Evolutionary conservation across 2,797 vertebrate genomes (phyloP), one percentile per base, ranked within the genome.

Genomic region (Coilia nasus): DNA sequence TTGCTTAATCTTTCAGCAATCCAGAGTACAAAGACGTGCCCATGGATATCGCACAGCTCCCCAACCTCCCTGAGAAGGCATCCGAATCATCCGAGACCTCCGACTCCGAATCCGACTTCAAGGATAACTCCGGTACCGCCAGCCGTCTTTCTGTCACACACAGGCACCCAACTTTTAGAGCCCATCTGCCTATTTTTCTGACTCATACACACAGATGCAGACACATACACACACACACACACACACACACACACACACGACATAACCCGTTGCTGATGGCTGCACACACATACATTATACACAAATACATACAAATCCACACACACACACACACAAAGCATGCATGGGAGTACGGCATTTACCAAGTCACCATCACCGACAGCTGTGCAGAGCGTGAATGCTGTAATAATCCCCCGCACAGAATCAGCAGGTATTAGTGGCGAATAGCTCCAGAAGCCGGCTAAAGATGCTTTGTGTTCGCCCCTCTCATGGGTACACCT

Each of bases 31-130:
- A 99, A 93, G 98, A 99, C 94, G 97, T 95, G 0, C 98, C 97
- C 35, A 97, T 99, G 93, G 98, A 99, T 92, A 97, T 99, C 81
- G 96, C 97, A 82, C 98, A 99, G 93, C 96, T 99, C 88, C 98
- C 98, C 59, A 97, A 97, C 86, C 95, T 99, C 89, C 98, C 98
- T 0, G 97, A 99, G 94, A 99, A 99, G 93, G 96, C 97, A 17
- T 98, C 97, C 0, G 98, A 99, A 94, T 99, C 98, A 83, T 99
- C 97, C 0, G 98, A 99, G 93, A 97, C 97, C 6, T 99, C 98
- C 0, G 98, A 99, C 93, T 98, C 98, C 0, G 98, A 99, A 89
- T 99, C 98, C 0, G 98, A 99, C 91, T 99, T 97, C 90, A 99
- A 99, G 95, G 98, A 99, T 92, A 98, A 97, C 95, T 98, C 98